phyloP scores from a whole-genome alignment of 2,888 invertebrate species.

The Diploptera punctata region DNA sequence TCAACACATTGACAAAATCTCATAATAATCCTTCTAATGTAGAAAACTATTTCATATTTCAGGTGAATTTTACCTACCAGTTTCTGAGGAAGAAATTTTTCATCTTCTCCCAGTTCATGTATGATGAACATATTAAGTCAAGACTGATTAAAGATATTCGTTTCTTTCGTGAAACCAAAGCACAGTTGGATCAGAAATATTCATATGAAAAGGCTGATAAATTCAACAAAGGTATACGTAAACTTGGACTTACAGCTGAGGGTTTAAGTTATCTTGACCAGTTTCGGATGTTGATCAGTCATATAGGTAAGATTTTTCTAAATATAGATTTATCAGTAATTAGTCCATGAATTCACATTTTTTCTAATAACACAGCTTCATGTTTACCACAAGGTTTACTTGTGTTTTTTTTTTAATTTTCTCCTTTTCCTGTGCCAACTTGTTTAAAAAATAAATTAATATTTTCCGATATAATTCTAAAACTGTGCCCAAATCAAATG shows the following conservation, averaged over 20 bases:
- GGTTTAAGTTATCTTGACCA: constrained; percentile 91
- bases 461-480: too few species aligned
- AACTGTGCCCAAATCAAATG: too few species aligned
- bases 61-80: constrained; percentile 88
- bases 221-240: constrained; percentile 89
- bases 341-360: too few species aligned
- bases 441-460: too few species aligned
- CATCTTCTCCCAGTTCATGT: constrained; percentile 95
- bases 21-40: neutral
- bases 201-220: constrained; percentile 92
- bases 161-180: constrained; percentile 78
- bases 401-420: too few species aligned
- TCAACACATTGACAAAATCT: neutral
- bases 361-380: too few species aligned
- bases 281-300: constrained; percentile 89
- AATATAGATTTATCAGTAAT: too few species aligned
- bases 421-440: too few species aligned
- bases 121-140: constrained; percentile 97
- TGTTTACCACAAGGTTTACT: too few species aligned
- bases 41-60: constrained; percentile 45
- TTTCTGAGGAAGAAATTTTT: constrained; percentile 92
- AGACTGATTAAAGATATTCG: constrained; percentile 88
- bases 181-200: constrained; percentile 71
- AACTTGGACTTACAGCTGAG: constrained; percentile 81
- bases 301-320: constrained; percentile 81